Conservation (phyloP, 2,888 invertebrate species). For the Vesta saturnalis region DNA sequence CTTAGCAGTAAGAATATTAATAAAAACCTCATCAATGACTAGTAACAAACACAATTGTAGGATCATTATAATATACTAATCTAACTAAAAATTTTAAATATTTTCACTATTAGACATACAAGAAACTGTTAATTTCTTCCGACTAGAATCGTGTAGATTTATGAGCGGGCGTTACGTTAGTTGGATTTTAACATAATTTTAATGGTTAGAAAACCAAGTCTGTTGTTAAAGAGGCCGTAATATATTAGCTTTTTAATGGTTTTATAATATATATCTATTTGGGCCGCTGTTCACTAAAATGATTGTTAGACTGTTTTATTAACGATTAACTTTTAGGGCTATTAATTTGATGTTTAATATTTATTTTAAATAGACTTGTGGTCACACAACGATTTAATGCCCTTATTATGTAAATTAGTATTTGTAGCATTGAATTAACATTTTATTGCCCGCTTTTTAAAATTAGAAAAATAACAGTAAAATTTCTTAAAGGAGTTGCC, state of each 20-base stretch:
- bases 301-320: constrained; percentile 45
- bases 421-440: constrained; percentile 14
- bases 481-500: constrained; percentile 8
- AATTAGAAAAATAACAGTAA: constrained; percentile 14
- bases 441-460: constrained; percentile 12
- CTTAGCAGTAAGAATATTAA: neutral
- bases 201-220: constrained; percentile 52
- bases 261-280: constrained; percentile 58
- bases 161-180: constrained; percentile 55
- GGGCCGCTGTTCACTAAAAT: constrained; percentile 54
- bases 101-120: constrained; percentile 19
- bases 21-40: too few relatives aligned
- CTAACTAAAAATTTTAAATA: constrained; percentile 6
- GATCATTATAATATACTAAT: too few relatives aligned
- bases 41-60: too few relatives aligned
- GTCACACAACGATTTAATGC: constrained; percentile 18
- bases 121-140: constrained; percentile 29
- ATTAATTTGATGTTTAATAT: constrained; percentile 40
- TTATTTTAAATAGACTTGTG: constrained; percentile 29
- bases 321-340: constrained; percentile 41
- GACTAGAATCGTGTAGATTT: constrained; percentile 47
- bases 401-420: constrained; percentile 36
- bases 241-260: constrained; percentile 58
- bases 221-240: constrained; percentile 54
- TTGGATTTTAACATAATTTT: constrained; percentile 56